Evolutionary conservation across 2,113 vertebrate species (phyloP).

Genomic region (Cebus imitator): DNA sequence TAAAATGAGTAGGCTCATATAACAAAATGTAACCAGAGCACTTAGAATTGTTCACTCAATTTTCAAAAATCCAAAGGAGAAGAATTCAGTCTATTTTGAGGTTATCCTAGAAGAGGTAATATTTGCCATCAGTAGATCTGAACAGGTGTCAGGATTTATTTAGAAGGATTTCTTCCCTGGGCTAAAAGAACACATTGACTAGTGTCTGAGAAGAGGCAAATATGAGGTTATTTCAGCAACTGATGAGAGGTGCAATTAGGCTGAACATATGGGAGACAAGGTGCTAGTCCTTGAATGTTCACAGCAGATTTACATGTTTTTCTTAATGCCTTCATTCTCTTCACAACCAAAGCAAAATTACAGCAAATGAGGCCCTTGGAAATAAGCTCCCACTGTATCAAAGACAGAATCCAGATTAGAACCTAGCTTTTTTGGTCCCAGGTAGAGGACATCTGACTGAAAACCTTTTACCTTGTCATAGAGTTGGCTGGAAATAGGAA

Average conservation of each 20-base stretch:
- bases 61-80: not conserved
- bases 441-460: not conserved
- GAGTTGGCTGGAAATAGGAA: not conserved
- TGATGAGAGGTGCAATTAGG: not conserved
- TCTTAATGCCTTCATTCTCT: not conserved
- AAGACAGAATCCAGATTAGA: not conserved
- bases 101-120: not conserved
- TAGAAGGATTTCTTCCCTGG: not conserved
- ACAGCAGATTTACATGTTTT: not conserved
- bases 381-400: not conserved
- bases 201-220: not conserved
- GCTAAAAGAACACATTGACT: not conserved
- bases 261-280: not conserved
- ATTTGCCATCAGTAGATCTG: not conserved
- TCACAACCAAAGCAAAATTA: not conserved
- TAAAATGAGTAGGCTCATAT: not conserved
- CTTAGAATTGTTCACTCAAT: not conserved
- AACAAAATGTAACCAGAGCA: not conserved
- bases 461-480: not conserved
- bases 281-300: not conserved
- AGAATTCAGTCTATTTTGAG: not conserved
- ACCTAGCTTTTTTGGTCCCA: not conserved
- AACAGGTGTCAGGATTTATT: slow-evolving; percentile 29
- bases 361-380: not conserved
- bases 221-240: not conserved